Evolutionary conservation across 1,140 invertebrate genomes (phyloP), one percentile per base, ranked within the genome.

Genomic region (Psix sp.): DNA sequence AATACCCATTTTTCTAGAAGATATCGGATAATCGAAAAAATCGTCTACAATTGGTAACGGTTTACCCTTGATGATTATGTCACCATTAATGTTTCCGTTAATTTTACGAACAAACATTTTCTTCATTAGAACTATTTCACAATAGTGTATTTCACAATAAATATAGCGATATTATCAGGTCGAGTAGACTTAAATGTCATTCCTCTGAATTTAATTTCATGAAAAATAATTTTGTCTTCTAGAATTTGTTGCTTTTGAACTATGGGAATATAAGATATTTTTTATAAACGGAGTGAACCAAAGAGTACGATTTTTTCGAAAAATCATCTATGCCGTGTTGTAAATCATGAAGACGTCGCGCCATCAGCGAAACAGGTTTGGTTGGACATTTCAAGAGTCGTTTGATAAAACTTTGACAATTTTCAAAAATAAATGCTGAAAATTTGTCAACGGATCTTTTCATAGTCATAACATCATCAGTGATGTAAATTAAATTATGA

Each of bases 401-500:
- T 35, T 35, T 35, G 31, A 35, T 4, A 35, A 35, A 35, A n/a
- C 31, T n/a, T 35, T 5, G 10, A n/a, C n/a, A n/a, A n/a, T n/a
- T n/a, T n/a, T n/a, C n/a, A n/a, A n/a, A n/a, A n/a, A n/a, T n/a
- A n/a, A 35, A 4, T 35, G 15, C 21, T 15, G 14, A 26, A 46
- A 26, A 2, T 29, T 24, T 16, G 14, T 26, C 13, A 14, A 46
- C 13, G 13, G 24, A 15, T 15, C 29, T 15, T n/a, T 46, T 35
- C 31, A 35, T 35, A n/a, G 4, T 35, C 10, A 13, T n/a, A 3
- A 38, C 43, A 11, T 48, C 33, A n/a, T 39, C 51, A 0, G 38
- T 13, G 17, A 54, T 24, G 29, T 68, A 68, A 21, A 63, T 65
- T 1, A 65, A 13, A 45, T 45, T 38, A n/a, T n/a, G n/a, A n/a